These are phyloP conservation scores for Cyaniris semiargus DNA, from an alignment of 2,888 invertebrate genomes.

Conservation along the genomic window DNA sequence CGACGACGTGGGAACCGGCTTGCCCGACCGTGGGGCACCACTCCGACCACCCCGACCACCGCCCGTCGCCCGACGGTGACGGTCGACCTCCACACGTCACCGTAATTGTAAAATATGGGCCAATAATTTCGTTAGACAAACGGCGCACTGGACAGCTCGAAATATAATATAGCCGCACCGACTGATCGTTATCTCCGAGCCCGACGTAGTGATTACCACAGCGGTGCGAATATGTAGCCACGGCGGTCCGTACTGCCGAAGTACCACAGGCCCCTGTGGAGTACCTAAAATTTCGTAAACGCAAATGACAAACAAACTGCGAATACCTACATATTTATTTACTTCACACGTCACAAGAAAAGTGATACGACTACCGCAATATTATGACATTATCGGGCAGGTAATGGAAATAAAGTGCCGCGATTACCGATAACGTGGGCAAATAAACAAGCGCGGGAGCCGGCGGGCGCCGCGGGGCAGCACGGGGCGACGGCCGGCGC, in stretches of 20 bases:
- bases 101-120: conserved; percentile 8
- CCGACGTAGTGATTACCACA: background rate
- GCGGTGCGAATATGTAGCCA: too few relatives aligned
- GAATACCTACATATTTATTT: background rate
- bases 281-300: background rate
- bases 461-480: background rate
- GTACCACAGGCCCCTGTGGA: background rate
- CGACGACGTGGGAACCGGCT: conserved; percentile 6
- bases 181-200: background rate
- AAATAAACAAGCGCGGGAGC: background rate
- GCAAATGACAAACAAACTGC: background rate
- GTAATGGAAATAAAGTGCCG: background rate
- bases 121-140: background rate
- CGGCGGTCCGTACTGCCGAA: background rate
- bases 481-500: background rate
- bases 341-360: too few relatives aligned
- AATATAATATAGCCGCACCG: background rate
- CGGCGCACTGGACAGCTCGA: background rate
- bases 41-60: background rate
- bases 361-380: background rate
- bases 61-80: background rate
- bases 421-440: conserved; percentile 13
- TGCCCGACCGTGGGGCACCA: background rate
- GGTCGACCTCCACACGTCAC: background rate
- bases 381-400: background rate